Evolutionary conservation across 2,797 vertebrate genomes (phyloP).

Genomic region (Epinephelus coioides): DNA sequence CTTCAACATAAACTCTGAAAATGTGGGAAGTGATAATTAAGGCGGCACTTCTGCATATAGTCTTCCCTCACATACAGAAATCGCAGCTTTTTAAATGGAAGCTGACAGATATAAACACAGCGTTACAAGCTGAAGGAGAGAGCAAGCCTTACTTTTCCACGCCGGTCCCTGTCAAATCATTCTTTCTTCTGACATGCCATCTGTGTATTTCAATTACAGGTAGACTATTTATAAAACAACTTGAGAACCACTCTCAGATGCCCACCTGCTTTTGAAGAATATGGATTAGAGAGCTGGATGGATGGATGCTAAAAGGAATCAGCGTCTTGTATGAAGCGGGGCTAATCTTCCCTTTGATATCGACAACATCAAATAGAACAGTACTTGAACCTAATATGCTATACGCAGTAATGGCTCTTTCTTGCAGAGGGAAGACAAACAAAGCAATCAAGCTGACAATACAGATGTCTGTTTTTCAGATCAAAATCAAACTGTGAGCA

Average conservation of each 20-base stretch:
- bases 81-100: slow-evolving; percentile 21
- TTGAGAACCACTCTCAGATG: slow-evolving; percentile 38
- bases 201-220: slow-evolving; percentile 46
- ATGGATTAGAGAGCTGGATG: slow-evolving; percentile 57
- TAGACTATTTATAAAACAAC: slow-evolving; percentile 52
- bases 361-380: slow-evolving; percentile 69
- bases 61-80: background rate
- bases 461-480: slow-evolving; percentile 47
- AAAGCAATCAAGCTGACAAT: slow-evolving; percentile 58
- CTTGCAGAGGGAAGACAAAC: slow-evolving; percentile 49
- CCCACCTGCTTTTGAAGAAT: slow-evolving; percentile 66
- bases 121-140: background rate
- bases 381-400: slow-evolving; percentile 51
- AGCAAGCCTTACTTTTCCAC: background rate
- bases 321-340: slow-evolving; percentile 37
- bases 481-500: slow-evolving; percentile 62
- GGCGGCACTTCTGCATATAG: background rate
- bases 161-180: slow-evolving; percentile 22
- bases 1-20: background rate
- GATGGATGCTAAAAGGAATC: slow-evolving; percentile 62
- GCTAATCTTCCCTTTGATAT: slow-evolving; percentile 77
- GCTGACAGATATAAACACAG: slow-evolving; percentile 37
- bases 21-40: slow-evolving; percentile 45
- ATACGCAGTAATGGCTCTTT: slow-evolving; percentile 30
- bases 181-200: slow-evolving; percentile 19